Evolutionary conservation across 30 jellyfish, hydroid and myxozoan species (phyloP).

Genomic region (Aurelia aurita): DNA sequence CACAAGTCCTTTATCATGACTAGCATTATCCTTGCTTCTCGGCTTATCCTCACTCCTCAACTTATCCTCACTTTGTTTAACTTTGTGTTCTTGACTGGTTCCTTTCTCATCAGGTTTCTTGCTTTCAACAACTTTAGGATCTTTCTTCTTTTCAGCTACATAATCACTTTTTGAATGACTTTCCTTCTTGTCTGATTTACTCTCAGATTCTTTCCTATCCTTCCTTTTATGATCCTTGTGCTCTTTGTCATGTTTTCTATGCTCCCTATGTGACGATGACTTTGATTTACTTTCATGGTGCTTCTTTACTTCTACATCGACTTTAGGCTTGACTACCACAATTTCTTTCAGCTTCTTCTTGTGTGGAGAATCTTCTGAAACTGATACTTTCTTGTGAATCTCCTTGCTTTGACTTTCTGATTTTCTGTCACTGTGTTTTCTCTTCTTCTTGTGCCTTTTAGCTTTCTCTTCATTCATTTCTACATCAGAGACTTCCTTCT

Average conservation of each 20-base stretch:
- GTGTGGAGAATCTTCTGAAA: not conserved
- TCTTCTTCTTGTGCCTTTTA: slow-evolving; percentile 15
- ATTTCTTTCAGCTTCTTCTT: not conserved
- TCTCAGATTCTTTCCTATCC: slow-evolving; percentile 1
- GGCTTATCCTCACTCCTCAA: too few relatives aligned
- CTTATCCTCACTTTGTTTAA: not conserved
- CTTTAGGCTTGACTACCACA: not conserved
- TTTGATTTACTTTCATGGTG: slow-evolving; percentile 19
- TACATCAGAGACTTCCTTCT: not conserved
- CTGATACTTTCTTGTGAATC: not conserved
- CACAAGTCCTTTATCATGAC: not conserved
- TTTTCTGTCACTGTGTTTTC: slow-evolving; percentile 5
- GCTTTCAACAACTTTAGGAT: too few relatives aligned
- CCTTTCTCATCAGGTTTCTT: not conserved
- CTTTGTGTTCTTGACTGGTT: not conserved
- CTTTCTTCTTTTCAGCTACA: not conserved
- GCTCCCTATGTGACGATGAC: not conserved
- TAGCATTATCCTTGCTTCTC: too few relatives aligned
- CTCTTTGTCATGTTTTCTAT: slow-evolving; percentile 6
- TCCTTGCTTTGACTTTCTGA: not conserved
- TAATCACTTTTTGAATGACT: not conserved
- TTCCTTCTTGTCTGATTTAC: not conserved
- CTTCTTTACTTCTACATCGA: not conserved
- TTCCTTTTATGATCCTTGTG: slow-evolving; percentile 1
- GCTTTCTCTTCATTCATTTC: not conserved